A percentile compares a stretch with the other conserved stretches of the same genome.
Conservation (phyloP, 1,140 invertebrate genomes). For the Paracyclopina nana region DNA sequence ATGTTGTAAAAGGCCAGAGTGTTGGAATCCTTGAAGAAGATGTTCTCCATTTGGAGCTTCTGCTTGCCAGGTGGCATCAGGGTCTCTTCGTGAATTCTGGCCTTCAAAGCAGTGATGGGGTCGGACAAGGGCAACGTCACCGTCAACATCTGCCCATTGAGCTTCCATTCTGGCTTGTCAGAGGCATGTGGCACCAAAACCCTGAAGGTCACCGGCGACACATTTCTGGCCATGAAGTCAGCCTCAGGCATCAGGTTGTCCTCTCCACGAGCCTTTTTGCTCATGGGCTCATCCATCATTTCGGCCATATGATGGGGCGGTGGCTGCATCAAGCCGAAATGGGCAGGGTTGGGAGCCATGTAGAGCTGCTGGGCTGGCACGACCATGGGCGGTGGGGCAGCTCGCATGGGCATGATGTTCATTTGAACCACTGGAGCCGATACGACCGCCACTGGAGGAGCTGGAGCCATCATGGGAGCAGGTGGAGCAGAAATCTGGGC, state of each 20-base stretch:
- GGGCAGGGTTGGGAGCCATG: conserved; percentile 20
- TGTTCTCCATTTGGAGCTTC: conserved; percentile 39
- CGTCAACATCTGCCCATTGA: conserved; percentile 72
- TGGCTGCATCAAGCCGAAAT: conserved; percentile 20
- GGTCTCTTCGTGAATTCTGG: conserved; percentile 64
- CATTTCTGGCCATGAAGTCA: conserved; percentile 26
- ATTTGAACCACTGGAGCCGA: conserved; percentile 30
- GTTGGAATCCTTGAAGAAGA: conserved; percentile 53
- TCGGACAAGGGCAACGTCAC: conserved; percentile 59
- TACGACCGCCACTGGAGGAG: conserved; percentile 19
- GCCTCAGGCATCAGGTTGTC: background rate
- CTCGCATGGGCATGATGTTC: conserved; percentile 22
- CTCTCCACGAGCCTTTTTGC: background rate
- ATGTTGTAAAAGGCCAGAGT: conserved; percentile 91
- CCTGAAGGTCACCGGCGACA: conserved; percentile 45
- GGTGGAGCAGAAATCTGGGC: conserved; percentile 23
- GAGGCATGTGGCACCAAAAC: conserved; percentile 52
- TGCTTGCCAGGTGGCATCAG: conserved; percentile 93
- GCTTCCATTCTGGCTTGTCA: conserved; percentile 85
- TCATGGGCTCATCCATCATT: background rate
- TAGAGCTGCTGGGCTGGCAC: conserved; percentile 22
- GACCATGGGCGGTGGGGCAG: conserved; percentile 26
- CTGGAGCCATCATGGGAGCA: conserved; percentile 16
- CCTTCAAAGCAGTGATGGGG: conserved; percentile 62
- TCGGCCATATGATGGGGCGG: background rate